Conservation (phyloP, 2,797 vertebrate species). For the Chaunax sp. region DNA sequence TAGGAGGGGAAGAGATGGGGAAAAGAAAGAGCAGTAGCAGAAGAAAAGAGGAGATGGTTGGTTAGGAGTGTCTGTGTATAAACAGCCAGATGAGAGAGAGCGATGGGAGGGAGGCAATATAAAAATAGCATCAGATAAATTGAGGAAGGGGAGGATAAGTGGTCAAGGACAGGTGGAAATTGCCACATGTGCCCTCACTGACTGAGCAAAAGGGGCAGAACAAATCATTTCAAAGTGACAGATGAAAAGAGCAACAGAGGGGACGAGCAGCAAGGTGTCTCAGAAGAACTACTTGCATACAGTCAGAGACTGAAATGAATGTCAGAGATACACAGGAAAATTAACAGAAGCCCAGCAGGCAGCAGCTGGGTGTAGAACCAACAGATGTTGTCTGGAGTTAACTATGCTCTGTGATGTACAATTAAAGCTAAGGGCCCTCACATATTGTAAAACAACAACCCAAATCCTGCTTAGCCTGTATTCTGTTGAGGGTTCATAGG, state of each 20-base stretch:
- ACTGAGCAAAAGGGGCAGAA: background rate
- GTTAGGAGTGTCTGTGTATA: conserved; percentile 44
- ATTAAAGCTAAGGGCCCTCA: conserved; percentile 15
- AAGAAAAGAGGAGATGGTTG: conserved; percentile 53
- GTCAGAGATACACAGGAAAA: conserved; percentile 12
- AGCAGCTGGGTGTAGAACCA: conserved; percentile 35
- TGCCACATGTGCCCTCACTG: conserved; percentile 30
- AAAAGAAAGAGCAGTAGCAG: conserved; percentile 27
- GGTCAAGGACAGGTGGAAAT: conserved; percentile 52
- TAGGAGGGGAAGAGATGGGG: conserved; percentile 52
- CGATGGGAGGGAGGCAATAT: conserved; percentile 36
- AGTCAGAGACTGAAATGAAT: conserved; percentile 15
- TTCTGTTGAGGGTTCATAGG: background rate
- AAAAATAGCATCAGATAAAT: conserved; percentile 74
- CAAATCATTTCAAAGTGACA: background rate
- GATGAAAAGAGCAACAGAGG: background rate
- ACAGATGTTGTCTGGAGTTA: conserved; percentile 50
- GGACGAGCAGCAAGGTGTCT: background rate
- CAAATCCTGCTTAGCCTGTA: background rate
- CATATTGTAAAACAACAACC: conserved; percentile 10
- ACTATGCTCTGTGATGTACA: conserved; percentile 39
- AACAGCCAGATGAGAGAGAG: conserved; percentile 31
- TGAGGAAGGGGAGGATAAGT: conserved; percentile 37
- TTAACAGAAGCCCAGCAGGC: conserved; percentile 14
- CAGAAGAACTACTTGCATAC: background rate